phyloP scores from a whole-genome alignment of 1,140 invertebrate species.

The Plutomurus gul region DNA sequence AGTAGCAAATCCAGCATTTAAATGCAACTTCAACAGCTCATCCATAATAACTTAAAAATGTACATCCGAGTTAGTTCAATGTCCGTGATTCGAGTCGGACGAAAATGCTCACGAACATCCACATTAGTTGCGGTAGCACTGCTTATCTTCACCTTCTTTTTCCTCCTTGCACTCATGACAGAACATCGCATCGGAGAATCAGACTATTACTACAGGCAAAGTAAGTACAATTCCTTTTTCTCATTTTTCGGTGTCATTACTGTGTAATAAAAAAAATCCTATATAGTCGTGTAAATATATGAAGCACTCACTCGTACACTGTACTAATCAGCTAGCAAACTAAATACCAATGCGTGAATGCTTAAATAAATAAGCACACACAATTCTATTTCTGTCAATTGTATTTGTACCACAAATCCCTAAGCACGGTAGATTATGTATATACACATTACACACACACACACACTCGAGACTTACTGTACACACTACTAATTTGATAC shows the following conservation, averaged over 20 bases:
- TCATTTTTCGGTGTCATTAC: not conserved
- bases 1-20: not conserved
- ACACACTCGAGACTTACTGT: too few relatives aligned
- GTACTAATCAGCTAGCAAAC: too few relatives aligned
- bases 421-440: too few relatives aligned
- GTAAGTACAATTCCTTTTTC: constrained; percentile 19
- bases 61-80: constrained; percentile 45
- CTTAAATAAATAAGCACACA: too few relatives aligned
- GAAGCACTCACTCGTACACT: not conserved
- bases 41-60: constrained; percentile 34
- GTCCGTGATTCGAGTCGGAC: constrained; percentile 41
- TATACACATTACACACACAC: too few relatives aligned
- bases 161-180: constrained; percentile 43
- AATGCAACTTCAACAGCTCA: not conserved
- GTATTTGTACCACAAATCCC: too few relatives aligned
- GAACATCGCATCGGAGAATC: constrained; percentile 31
- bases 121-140: constrained; percentile 32
- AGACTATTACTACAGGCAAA: constrained; percentile 36
- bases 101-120: constrained; percentile 39
- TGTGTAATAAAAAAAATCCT: too few relatives aligned
- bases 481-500: too few relatives aligned
- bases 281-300: too few relatives aligned
- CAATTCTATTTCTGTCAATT: too few relatives aligned
- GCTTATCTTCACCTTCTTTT: constrained; percentile 39
- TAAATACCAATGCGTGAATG: too few relatives aligned